phyloP scores from a whole-genome alignment of 2,797 vertebrate genomes.

The Limosa lapponica region DNA sequence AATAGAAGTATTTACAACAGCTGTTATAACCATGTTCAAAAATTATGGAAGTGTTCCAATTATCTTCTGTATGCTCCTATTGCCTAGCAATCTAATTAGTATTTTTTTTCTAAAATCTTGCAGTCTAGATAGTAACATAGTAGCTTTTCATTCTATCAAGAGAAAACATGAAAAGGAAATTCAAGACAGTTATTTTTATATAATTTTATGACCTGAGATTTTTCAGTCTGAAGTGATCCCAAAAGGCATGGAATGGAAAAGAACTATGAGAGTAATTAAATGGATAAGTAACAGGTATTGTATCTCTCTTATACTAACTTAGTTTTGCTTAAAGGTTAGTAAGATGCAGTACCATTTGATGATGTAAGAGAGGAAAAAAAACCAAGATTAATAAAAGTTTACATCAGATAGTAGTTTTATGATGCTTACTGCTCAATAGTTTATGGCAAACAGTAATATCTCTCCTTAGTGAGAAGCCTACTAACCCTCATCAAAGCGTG shows the following conservation, averaged over 20 bases:
- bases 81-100: neutral
- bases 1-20: neutral
- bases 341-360: neutral
- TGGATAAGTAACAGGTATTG: neutral
- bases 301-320: neutral
- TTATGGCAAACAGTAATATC: neutral
- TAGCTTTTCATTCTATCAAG: neutral
- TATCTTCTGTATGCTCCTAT: neutral
- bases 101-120: neutral
- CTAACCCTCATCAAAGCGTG: neutral
- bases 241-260: neutral
- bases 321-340: neutral
- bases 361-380: neutral
- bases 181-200: neutral
- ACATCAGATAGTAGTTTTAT: neutral
- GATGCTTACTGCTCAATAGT: neutral
- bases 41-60: neutral
- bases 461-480: neutral
- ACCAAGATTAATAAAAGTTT: neutral
- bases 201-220: neutral
- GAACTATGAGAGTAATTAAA: neutral
- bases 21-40: neutral
- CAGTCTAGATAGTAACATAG: neutral
- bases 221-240: neutral
- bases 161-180: neutral